phyloP scores from a whole-genome alignment of 2,113 vertebrate species.

The Paradoxurus hermaphroditus region DNA sequence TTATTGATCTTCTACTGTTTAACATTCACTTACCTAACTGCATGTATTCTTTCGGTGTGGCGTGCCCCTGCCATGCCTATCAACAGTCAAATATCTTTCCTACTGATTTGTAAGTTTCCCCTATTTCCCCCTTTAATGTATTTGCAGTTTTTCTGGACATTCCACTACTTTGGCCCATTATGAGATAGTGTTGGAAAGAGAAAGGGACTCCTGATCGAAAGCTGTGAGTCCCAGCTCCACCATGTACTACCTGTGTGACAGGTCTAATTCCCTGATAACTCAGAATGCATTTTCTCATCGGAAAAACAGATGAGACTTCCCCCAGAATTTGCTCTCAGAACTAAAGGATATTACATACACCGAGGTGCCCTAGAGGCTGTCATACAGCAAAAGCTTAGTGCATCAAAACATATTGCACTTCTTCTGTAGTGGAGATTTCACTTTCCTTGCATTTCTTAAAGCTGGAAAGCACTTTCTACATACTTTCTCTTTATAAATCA shows the following conservation, averaged over 20 bases:
- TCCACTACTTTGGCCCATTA: not conserved
- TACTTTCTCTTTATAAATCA: not conserved
- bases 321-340: not conserved
- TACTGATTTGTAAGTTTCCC: not conserved
- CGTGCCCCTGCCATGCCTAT: not conserved
- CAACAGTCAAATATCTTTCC: not conserved
- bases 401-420: not conserved
- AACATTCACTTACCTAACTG: not conserved
- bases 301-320: not conserved
- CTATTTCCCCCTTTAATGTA: not conserved
- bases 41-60: not conserved
- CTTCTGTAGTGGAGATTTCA: not conserved
- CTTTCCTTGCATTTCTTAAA: not conserved
- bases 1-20: not conserved
- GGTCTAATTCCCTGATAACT: not conserved
- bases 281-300: not conserved
- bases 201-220: not conserved
- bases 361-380: not conserved
- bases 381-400: not conserved
- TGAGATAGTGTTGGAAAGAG: not conserved
- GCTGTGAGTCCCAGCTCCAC: not conserved
- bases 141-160: not conserved
- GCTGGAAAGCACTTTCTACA: not conserved
- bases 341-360: not conserved
- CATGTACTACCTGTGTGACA: accelerated